phyloP scores from a whole-genome alignment of 30 jellyfish, hydroid and myxozoan species.

The Morbakka virulenta region DNA sequence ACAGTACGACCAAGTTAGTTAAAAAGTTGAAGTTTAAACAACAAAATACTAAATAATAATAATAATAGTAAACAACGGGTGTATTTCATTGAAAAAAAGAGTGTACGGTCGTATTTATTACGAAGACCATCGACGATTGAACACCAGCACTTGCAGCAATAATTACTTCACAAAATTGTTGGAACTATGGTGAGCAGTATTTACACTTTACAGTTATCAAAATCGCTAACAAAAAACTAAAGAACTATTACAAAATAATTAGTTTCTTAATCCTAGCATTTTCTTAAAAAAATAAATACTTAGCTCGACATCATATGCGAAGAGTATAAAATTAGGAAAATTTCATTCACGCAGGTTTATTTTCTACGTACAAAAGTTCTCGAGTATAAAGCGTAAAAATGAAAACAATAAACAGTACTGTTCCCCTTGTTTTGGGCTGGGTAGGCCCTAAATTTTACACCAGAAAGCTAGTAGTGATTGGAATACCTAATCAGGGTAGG shows the following conservation, averaged over 20 bases:
- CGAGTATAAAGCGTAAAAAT: neutral
- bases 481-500: no score
- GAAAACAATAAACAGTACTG: neutral
- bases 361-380: neutral
- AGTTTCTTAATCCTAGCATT: neutral
- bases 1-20: no score
- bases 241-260: neutral
- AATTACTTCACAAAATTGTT: no score
- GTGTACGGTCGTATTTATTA: no score
- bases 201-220: neutral
- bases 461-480: neutral
- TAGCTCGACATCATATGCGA: neutral
- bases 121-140: no score
- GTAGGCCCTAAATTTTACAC: neutral
- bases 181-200: neutral
- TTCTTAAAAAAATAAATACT: neutral
- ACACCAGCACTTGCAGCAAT: no score
- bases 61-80: no score
- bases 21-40: no score
- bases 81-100: no score
- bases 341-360: neutral
- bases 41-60: no score
- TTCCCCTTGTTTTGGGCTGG: neutral
- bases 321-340: neutral
- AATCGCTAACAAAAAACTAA: neutral